These are phyloP conservation scores for Malurus elegans DNA, from an alignment of 2,113 vertebrate genomes.

Conservation along the genomic window DNA sequence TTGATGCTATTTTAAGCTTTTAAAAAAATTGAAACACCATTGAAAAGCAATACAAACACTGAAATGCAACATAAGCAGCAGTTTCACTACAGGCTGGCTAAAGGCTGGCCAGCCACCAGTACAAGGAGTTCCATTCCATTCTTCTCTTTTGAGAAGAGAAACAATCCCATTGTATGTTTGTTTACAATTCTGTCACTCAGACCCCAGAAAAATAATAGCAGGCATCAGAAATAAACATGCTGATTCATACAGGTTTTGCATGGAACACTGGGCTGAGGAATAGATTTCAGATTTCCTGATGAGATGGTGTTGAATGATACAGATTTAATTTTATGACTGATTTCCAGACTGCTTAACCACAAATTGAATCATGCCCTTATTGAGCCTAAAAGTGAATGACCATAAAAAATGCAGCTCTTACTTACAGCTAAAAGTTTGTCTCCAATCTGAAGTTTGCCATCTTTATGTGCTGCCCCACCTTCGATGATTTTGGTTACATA, in stretches of 20 bases:
- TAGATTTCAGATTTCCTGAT: not conserved
- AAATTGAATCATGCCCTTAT: not conserved
- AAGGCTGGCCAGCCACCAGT: not conserved
- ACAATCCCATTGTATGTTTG: not conserved
- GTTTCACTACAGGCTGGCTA: not conserved
- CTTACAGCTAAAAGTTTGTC: conserved; percentile 97
- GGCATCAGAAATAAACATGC: not conserved
- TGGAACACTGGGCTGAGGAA: not conserved
- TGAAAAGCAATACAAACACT: not conserved
- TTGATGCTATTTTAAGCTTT: not conserved
- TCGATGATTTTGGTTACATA: conserved; percentile 99
- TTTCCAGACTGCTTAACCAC: not conserved
- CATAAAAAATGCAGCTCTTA: not conserved
- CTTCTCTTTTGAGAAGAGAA: not conserved
- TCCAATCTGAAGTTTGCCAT: conserved; percentile 94
- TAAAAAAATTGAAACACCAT: not conserved
- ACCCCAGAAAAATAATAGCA: not conserved
- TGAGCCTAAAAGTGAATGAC: not conserved
- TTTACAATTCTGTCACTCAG: not conserved
- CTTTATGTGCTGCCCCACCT: conserved; percentile 95
- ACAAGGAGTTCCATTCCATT: not conserved
- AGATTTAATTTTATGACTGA: not conserved
- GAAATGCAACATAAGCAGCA: not conserved
- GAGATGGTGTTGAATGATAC: not conserved
- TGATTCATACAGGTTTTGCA: not conserved